Conservation (phyloP, 2,797 vertebrate genomes). For the Naso thynnoides region DNA sequence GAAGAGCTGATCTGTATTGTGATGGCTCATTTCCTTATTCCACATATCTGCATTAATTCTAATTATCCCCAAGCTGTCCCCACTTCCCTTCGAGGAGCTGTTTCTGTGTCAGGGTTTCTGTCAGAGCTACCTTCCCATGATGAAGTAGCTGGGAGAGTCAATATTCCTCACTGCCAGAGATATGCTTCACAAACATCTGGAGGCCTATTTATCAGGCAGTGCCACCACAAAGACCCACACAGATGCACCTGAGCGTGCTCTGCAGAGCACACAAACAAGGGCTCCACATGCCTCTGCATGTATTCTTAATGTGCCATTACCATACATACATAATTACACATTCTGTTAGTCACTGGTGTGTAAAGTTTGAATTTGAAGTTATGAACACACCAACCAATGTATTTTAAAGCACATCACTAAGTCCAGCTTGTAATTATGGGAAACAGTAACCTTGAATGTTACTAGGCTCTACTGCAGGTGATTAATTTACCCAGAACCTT, state of each 20-base stretch:
- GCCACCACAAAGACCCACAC: slow-evolving; percentile 37
- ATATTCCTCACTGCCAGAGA: slow-evolving; percentile 80
- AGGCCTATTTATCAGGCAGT: slow-evolving; percentile 72
- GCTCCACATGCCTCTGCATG: not conserved
- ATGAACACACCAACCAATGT: not conserved
- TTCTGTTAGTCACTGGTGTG: slow-evolving; percentile 3
- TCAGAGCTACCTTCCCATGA: slow-evolving; percentile 74
- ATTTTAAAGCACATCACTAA: not conserved
- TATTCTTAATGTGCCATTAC: slow-evolving; percentile 5
- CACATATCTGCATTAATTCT: slow-evolving; percentile 78
- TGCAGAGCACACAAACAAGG: slow-evolving; percentile 46
- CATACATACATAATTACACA: slow-evolving; percentile 6
- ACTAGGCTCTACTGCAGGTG: not conserved
- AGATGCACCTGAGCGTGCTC: slow-evolving; percentile 25
- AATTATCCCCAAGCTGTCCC: slow-evolving; percentile 79
- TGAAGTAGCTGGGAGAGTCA: slow-evolving; percentile 69
- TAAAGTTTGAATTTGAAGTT: not conserved
- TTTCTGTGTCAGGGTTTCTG: slow-evolving; percentile 80
- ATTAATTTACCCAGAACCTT: too few relatives aligned
- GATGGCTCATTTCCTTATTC: slow-evolving; percentile 83
- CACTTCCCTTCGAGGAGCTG: slow-evolving; percentile 67
- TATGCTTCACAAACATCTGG: slow-evolving; percentile 75
- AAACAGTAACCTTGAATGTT: not conserved
- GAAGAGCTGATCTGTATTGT: slow-evolving; percentile 80
- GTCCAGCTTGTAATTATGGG: not conserved